These are phyloP conservation scores for Eulithis testata DNA, from an alignment of 2,888 invertebrate species.

Conservation along the genomic window DNA sequence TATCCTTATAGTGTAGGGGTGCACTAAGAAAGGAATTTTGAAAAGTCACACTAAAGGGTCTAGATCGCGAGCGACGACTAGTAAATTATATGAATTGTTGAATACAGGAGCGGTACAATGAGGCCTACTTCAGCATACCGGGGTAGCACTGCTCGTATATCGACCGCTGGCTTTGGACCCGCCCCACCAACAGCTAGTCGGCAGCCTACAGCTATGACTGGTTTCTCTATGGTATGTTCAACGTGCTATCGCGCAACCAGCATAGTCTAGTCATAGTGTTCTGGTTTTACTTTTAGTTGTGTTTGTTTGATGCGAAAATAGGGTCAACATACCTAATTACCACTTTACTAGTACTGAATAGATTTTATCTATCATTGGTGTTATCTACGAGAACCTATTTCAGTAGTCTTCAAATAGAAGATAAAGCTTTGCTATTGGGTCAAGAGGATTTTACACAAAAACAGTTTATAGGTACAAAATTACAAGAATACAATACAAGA, in stretches of 20 bases:
- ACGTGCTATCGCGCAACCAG: neutral
- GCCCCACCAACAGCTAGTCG: constrained; percentile 73
- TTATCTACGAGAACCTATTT: neutral
- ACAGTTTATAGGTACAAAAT: no score
- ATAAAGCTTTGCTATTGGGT: no score
- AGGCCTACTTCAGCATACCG: constrained; percentile 79
- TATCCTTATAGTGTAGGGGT: no score
- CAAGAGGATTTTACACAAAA: no score
- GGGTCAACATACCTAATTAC: no score
- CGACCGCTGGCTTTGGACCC: constrained; percentile 76
- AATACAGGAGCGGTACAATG: constrained; percentile 68
- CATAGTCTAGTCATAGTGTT: neutral
- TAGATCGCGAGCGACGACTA: no score
- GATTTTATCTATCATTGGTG: neutral
- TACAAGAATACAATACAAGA: no score
- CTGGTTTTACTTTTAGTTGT: no score
- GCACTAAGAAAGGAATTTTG: no score
- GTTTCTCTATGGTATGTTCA: constrained; percentile 74
- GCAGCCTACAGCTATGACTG: constrained; percentile 73
- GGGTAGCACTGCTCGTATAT: constrained; percentile 77
- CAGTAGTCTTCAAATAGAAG: neutral
- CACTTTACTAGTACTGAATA: no score
- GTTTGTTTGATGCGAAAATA: no score
- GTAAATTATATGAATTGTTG: neutral
- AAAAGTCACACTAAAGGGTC: no score